Base-by-base conservation (phyloP, 2,797 vertebrate genomes). In the Parotocinclus haroldoi region DNA sequence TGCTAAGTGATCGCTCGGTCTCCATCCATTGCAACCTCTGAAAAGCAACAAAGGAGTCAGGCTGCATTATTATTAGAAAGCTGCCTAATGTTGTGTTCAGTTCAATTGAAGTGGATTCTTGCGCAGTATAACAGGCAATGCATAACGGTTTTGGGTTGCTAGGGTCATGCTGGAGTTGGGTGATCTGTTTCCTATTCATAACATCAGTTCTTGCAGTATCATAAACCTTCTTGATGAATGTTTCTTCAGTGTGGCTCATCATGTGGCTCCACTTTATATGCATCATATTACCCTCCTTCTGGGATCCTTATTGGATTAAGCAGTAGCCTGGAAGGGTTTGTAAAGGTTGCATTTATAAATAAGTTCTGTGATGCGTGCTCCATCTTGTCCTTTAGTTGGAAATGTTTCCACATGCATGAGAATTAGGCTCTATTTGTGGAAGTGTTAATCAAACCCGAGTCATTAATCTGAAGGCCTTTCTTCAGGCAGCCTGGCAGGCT, bases 21-120 rank as follows among this genome's bases (percentile, higher is more conserved):
- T 76, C 46, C 56, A 80, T 81, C 53, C 66, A 38, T 64, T 71
- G 69, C 58, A 74, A 76, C 83, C 77, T 76, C 65, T 70, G 53
- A 79, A 76, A 78, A 86, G 87, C 88, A 91, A 91, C 90, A 90
- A 90, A 90, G 88, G 86, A 86, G 84, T 81, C 74, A 64, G 38
- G 70, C 63, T 66, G 36, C 19, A 46, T 37, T 55, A 37, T 37
- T 70, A 36, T 46, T 63, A 44, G 50, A 19, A 38, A 68, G 19
- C 19, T 14, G 48, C 13, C n/a, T 27, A 27, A 2, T 27, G 27
- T 27, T 27, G 5, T 2, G 5, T 27, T 27, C 27, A 2, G 45
- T 13, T 46, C 45, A 13, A 6, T 6, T 14, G 48, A 13, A 1
- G 7, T 7, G 7, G 3, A 9, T 14, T 50, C 1, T 9, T 14